A percentile compares a stretch with the other conserved stretches of the same genome.
phyloP scores from a whole-genome alignment of 2,113 vertebrate species.

The Ranitomeya variabilis region DNA sequence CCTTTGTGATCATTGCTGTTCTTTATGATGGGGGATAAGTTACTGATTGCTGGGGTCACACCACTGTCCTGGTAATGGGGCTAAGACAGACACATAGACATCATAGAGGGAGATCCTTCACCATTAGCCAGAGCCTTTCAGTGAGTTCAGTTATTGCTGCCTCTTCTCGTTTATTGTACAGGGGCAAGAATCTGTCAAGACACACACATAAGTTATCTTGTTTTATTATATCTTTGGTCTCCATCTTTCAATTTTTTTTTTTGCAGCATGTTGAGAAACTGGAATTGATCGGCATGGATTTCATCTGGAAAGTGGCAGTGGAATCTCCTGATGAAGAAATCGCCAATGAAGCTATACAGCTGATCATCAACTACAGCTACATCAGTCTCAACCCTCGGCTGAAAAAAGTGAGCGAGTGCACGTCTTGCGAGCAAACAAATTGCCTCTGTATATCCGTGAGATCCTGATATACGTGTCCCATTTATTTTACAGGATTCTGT shows the following conservation, averaged over 20 bases:
- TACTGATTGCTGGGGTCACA: too few species aligned
- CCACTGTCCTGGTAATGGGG: too few species aligned
- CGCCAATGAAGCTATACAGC: constrained; percentile 96
- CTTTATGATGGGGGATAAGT: constrained; percentile 17
- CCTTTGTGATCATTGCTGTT: constrained; percentile 4
- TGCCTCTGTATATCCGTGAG: not conserved
- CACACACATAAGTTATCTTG: not conserved
- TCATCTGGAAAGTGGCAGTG: constrained; percentile 99
- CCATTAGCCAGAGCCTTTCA: too few species aligned
- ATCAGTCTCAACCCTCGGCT: constrained; percentile 96
- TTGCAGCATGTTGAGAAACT: constrained; percentile 94
- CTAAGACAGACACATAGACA: too few species aligned
- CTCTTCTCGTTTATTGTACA: too few species aligned
- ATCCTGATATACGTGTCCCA: not conserved
- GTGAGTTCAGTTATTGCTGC: too few species aligned
- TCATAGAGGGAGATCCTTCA: too few species aligned
- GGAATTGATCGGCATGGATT: constrained; percentile 97
- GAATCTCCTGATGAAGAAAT: constrained; percentile 99
- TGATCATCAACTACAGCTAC: constrained; percentile 98
- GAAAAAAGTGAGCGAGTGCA: constrained; percentile 83
- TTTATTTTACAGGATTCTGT: constrained; percentile 86
- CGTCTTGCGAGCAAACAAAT: not conserved
- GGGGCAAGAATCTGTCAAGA: too few species aligned
- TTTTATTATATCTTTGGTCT: too few species aligned
- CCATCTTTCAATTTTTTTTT: constrained; percentile 11